phyloP scores from a whole-genome alignment of 2,888 invertebrate species.

The Darwinula stevensoni region DNA sequence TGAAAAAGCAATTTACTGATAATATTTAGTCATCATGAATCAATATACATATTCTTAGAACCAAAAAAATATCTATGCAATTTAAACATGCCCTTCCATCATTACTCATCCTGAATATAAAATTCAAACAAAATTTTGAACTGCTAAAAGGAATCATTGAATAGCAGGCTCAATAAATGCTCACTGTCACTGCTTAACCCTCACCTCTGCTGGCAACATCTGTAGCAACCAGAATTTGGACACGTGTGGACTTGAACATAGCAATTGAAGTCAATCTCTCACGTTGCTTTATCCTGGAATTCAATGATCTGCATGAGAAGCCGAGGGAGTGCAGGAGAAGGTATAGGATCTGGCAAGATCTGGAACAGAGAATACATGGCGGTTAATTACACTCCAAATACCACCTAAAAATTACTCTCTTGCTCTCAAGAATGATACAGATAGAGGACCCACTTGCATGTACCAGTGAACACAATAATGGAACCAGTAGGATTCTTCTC shows the following conservation, averaged over 20 bases:
- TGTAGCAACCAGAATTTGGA: slow-evolving; percentile 71
- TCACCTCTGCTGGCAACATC: slow-evolving; percentile 63
- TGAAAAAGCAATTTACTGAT: too few species aligned
- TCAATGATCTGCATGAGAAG: slow-evolving; percentile 56
- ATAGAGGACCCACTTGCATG: slow-evolving; percentile 44
- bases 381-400: too few species aligned
- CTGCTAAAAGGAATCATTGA: too few species aligned
- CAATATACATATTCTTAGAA: too few species aligned
- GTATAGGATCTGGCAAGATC: slow-evolving; percentile 64
- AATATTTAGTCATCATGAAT: too few species aligned
- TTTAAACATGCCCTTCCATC: too few species aligned
- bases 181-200: too few species aligned
- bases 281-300: slow-evolving; percentile 70
- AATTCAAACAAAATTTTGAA: too few species aligned
- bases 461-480: slow-evolving; percentile 78
- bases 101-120: too few species aligned
- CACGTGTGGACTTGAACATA: slow-evolving; percentile 62
- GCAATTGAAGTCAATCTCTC: slow-evolving; percentile 53
- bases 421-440: background rate
- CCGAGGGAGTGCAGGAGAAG: slow-evolving; percentile 64
- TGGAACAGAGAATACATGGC: slow-evolving; percentile 18
- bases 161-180: too few species aligned
- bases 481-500: slow-evolving; percentile 41
- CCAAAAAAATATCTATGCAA: too few species aligned
- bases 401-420: background rate